phyloP scores from a whole-genome alignment of 2,113 vertebrate species.

The Anolis carolinensis region DNA sequence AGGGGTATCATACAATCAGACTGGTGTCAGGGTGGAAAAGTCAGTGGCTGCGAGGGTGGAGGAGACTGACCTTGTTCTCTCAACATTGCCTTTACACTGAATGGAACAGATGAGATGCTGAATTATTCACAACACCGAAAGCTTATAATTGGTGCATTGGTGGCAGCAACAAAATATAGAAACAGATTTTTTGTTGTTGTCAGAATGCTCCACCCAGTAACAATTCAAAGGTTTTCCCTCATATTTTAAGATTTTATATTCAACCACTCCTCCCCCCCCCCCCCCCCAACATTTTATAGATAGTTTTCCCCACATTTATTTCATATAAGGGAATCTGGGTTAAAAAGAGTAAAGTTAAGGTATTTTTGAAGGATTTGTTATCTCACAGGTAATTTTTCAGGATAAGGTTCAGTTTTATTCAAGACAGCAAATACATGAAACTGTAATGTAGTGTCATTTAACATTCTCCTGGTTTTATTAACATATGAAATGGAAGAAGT shows the following conservation, averaged over 20 bases:
- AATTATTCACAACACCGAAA: conserved; percentile 93
- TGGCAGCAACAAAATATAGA: conserved; percentile 73
- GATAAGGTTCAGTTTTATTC: conserved; percentile 44
- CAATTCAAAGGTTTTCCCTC: conserved; percentile 69
- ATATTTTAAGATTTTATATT: conserved; percentile 66
- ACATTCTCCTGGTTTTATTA: conserved; percentile 37
- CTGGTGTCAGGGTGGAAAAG: conserved; percentile 79
- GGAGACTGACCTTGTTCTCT: conserved; percentile 80
- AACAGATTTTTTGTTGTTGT: conserved; percentile 66
- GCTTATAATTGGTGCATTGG: conserved; percentile 81
- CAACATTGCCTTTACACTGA: conserved; percentile 74
- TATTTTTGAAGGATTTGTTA: conserved; percentile 66
- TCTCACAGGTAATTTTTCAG: conserved; percentile 70
- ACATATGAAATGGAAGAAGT: background rate
- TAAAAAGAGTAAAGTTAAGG: conserved; percentile 77
- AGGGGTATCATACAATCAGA: conserved; percentile 70
- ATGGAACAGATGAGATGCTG: conserved; percentile 82
- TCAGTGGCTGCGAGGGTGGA: conserved; percentile 78
- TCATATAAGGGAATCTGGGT: conserved; percentile 74
- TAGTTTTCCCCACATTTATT: conserved; percentile 62
- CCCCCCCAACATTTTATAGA: conserved; percentile 38
- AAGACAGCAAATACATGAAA: conserved; percentile 72
- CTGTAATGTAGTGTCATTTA: conserved; percentile 44
- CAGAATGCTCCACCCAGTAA: conserved; percentile 73
- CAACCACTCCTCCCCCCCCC: background rate